phyloP scores from a whole-genome alignment of 2,888 invertebrate species.

The Drosophila austrosaltans region DNA sequence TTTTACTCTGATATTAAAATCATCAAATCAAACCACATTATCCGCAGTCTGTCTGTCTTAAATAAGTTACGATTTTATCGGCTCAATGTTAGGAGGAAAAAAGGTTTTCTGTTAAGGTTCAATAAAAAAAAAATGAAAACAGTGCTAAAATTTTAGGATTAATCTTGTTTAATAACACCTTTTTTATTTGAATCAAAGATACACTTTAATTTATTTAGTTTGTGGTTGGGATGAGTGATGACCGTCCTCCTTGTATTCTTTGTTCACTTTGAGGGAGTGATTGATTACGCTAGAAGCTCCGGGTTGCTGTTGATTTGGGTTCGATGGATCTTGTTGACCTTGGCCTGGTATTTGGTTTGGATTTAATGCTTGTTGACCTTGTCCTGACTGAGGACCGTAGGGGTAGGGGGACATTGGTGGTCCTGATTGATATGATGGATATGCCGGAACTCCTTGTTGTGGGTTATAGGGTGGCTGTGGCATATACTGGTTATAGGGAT shows the following conservation, averaged over 20 bases:
- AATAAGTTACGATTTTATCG: not conserved
- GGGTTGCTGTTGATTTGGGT: conserved; percentile 17
- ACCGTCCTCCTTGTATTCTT: conserved; percentile 63
- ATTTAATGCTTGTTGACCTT: not conserved
- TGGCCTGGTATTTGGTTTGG: no score
- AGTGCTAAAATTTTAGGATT: no score
- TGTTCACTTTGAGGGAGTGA: conserved; percentile 71
- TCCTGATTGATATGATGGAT: conserved; percentile 17
- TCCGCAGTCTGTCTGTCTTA: not conserved
- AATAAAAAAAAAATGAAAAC: no score
- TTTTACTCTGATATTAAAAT: not conserved
- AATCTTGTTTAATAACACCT: not conserved
- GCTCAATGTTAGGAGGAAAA: not conserved
- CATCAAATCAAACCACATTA: not conserved
- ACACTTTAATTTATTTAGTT: not conserved
- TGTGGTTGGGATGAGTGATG: conserved; percentile 20
- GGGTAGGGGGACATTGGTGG: not conserved
- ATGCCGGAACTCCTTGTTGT: conserved; percentile 5
- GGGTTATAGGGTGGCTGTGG: conserved; percentile 12
- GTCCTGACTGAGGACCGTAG: not conserved
- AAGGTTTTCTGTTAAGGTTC: no score
- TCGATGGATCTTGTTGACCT: no score
- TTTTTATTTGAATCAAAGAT: not conserved
- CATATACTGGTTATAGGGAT: conserved; percentile 7
- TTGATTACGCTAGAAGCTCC: conserved; percentile 56